These are phyloP conservation scores for Chesias legatella DNA, from an alignment of 2,888 invertebrate species.

Conservation along the genomic window DNA sequence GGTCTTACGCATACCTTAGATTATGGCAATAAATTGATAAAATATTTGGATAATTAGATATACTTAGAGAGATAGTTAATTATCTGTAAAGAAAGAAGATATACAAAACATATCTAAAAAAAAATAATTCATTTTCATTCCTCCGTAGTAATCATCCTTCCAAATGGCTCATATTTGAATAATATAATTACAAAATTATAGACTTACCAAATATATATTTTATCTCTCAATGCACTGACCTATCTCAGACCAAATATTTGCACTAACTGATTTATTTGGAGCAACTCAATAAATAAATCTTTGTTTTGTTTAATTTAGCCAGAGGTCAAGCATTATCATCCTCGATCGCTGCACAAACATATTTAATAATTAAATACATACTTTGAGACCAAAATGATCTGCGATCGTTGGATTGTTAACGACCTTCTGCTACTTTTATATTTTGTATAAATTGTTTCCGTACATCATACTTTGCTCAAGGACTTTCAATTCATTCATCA, in stretches of 20 bases:
- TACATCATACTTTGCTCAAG: background rate
- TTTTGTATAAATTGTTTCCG: constrained; percentile 4
- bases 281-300: constrained; percentile 35
- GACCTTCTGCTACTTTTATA: constrained; percentile 13
- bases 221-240: constrained; percentile 26
- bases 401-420: constrained; percentile 13
- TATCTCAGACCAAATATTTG: constrained; percentile 36
- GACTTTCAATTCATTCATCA: no score
- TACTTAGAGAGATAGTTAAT: no score
- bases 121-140: no score
- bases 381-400: constrained; percentile 14
- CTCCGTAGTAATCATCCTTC: no score
- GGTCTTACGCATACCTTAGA: no score
- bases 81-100: no score
- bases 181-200: no score
- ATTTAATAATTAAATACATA: constrained; percentile 17
- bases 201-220: background rate
- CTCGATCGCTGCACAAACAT: constrained; percentile 21
- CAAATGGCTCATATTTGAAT: no score
- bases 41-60: no score
- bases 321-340: constrained; percentile 41
- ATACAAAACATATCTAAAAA: no score
- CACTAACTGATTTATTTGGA: constrained; percentile 45
- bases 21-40: no score
- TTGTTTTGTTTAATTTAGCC: constrained; percentile 33